phyloP scores from a whole-genome alignment of 2,888 invertebrate species.

The Drosophila cyrtoloma region DNA sequence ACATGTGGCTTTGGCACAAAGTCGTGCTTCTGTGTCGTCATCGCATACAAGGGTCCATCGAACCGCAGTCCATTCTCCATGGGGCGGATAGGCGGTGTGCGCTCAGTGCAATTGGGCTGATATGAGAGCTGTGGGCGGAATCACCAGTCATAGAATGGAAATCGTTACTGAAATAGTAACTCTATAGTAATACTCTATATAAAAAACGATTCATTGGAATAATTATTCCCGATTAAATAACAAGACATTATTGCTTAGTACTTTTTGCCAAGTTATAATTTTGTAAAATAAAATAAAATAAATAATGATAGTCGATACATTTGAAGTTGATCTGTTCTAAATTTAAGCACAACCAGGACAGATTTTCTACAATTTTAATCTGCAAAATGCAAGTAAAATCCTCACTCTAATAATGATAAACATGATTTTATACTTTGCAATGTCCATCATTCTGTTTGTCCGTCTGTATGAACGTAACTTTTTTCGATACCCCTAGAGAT shows the following conservation, averaged over 20 bases:
- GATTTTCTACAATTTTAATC: too few species aligned
- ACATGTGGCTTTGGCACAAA: conserved; percentile 88
- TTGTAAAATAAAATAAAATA: too few species aligned
- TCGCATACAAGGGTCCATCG: conserved; percentile 89
- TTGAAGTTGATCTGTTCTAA: too few species aligned
- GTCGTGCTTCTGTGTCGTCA: conserved; percentile 91
- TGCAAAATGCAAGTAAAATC: too few species aligned
- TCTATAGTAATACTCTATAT: background rate
- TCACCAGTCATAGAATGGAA: background rate
- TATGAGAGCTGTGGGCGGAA: conserved; percentile 86
- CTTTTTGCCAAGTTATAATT: too few species aligned
- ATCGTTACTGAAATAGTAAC: background rate
- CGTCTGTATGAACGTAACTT: too few species aligned
- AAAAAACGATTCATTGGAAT: background rate
- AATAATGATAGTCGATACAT: too few species aligned
- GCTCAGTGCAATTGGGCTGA: conserved; percentile 87
- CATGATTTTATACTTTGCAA: too few species aligned
- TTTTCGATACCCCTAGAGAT: too few species aligned
- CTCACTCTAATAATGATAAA: too few species aligned
- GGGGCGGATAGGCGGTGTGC: conserved; percentile 87
- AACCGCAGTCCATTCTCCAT: conserved; percentile 88
- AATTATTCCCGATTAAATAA: background rate
- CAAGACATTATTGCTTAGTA: background rate
- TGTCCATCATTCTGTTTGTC: too few species aligned
- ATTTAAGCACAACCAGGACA: too few species aligned